Conservation (phyloP, 2,113 vertebrate species). For the Crotalus helleri region DNA sequence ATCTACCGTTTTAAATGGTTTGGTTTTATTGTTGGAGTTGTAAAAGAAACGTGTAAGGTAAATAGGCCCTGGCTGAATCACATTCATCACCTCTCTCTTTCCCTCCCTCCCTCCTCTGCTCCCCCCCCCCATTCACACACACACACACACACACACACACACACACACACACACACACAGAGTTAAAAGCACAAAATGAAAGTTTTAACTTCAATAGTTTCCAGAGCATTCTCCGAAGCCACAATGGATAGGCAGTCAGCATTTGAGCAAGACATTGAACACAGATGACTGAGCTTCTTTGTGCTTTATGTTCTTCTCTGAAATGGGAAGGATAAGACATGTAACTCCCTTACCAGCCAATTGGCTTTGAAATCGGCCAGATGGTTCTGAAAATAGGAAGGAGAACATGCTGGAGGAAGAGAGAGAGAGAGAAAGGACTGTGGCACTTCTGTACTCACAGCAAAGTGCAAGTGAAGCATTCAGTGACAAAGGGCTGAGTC, state of each 20-base stretch:
- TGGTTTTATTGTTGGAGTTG: constrained; percentile 56
- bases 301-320: constrained; percentile 24
- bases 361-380: constrained; percentile 23
- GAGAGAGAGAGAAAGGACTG: background rate
- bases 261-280: background rate
- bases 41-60: constrained; percentile 62
- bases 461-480: background rate
- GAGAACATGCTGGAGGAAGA: background rate
- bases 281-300: rapidly evolving
- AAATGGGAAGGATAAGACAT: background rate
- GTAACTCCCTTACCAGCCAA: background rate
- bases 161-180: no score
- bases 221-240: constrained; percentile 27
- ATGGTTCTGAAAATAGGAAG: background rate
- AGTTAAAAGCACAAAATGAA: constrained; percentile 62
- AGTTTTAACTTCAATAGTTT: constrained; percentile 51
- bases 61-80: constrained; percentile 57
- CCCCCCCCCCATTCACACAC: background rate
- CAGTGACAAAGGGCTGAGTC: background rate
- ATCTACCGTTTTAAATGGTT: constrained; percentile 59
- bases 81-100: constrained; percentile 9
- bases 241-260: constrained; percentile 1
- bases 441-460: background rate
- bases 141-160: no score
- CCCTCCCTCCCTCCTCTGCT: background rate